phyloP scores from a whole-genome alignment of 53 echinoderm and acorn worm genomes.

The Patiria pectinifera region DNA sequence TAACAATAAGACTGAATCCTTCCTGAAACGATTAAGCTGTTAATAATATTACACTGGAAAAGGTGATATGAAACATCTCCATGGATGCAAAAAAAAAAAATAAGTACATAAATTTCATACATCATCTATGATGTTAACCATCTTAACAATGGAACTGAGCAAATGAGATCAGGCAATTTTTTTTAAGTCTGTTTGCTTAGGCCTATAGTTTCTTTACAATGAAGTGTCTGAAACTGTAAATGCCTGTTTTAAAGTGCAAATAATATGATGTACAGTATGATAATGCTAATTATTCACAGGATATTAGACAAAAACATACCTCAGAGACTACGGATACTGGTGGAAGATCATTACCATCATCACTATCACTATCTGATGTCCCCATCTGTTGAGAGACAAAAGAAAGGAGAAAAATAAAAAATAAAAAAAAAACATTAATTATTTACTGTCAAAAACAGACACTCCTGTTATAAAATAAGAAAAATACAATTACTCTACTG shows the following conservation, averaged over 20 bases:
- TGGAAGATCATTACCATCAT: slow-evolving; percentile 24
- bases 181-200: slow-evolving; percentile 12
- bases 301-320: slow-evolving; percentile 15
- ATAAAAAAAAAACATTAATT: not conserved
- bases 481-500: slow-evolving; percentile 10
- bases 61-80: slow-evolving; percentile 11
- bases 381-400: not conserved
- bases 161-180: slow-evolving; percentile 12
- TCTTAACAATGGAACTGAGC: slow-evolving; percentile 14
- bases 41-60: slow-evolving; percentile 22
- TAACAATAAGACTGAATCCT: not conserved
- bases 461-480: not conserved
- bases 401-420: not conserved
- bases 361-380: slow-evolving; percentile 3
- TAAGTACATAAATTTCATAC: not conserved
- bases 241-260: slow-evolving; percentile 23
- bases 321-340: slow-evolving; percentile 29
- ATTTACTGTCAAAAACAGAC: slow-evolving; percentile 4
- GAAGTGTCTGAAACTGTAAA: slow-evolving; percentile 16
- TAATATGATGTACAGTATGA: slow-evolving; percentile 21
- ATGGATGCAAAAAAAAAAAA: not conserved
- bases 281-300: slow-evolving; percentile 18
- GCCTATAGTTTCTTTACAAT: slow-evolving; percentile 12
- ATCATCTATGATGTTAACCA: slow-evolving; percentile 18
- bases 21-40: slow-evolving; percentile 11